Conservation (phyloP, 2,113 vertebrate species). For the Carollia perspicillata region DNA sequence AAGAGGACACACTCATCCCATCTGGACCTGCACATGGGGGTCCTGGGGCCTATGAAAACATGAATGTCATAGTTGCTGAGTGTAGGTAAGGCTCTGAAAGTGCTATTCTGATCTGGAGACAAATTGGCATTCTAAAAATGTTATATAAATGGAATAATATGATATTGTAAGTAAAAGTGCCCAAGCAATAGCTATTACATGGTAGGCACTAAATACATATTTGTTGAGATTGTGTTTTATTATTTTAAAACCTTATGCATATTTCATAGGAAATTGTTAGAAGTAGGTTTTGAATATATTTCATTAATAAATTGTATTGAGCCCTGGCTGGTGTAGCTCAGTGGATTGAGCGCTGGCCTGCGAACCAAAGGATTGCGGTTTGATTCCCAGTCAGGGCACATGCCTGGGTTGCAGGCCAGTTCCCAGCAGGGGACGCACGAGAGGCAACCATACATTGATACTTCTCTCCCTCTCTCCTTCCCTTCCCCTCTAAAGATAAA, state of each 20-base stretch:
- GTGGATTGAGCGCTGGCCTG: too few relatives aligned
- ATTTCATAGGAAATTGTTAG: not conserved
- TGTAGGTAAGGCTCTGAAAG: not conserved
- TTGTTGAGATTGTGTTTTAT: not conserved
- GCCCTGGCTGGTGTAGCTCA: too few relatives aligned
- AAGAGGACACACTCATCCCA: not conserved
- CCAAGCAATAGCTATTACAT: not conserved
- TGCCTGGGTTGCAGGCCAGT: too few relatives aligned
- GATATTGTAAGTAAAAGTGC: not conserved
- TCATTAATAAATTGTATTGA: not conserved
- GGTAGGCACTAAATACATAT: not conserved
- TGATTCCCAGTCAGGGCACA: too few relatives aligned
- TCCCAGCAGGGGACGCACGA: too few relatives aligned
- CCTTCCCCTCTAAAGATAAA: too few relatives aligned
- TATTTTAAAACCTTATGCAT: not conserved
- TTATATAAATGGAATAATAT: not conserved
- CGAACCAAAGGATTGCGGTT: too few relatives aligned
- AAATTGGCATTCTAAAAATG: not conserved
- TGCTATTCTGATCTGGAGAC: not conserved
- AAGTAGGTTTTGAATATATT: not conserved
- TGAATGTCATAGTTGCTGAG: not conserved
- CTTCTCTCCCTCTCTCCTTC: too few relatives aligned
- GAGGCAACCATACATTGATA: too few relatives aligned
- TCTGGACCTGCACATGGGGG: not conserved
- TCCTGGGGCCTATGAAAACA: not conserved